A percentile compares a stretch with the other conserved stretches of the same genome.
These are phyloP conservation scores for Petrolisthes manimaculis DNA, from an alignment of 2,888 invertebrate genomes.

Conservation along the genomic window DNA sequence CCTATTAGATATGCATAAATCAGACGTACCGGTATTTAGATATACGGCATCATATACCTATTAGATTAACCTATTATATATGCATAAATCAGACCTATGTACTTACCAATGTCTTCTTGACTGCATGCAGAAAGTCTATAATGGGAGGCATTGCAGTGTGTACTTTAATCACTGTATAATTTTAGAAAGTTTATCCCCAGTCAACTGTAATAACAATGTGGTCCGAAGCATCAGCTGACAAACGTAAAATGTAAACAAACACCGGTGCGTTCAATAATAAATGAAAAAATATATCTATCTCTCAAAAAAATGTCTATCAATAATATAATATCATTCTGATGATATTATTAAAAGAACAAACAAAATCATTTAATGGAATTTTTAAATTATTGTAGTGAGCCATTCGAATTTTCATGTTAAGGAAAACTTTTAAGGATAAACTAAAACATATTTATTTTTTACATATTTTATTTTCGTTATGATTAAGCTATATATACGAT, in stretches of 20 bases:
- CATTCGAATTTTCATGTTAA: no score
- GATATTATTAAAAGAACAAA: no score
- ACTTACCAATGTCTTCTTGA: conserved; percentile 33
- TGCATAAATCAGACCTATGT: not conserved
- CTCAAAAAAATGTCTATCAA: no score
- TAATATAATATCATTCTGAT: no score
- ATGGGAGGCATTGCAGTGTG: not conserved
- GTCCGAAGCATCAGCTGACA: not conserved
- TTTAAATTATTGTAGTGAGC: no score
- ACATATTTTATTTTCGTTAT: no score
- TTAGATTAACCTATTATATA: not conserved
- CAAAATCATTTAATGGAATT: no score
- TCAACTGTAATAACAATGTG: not conserved
- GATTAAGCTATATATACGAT: no score
- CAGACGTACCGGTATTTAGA: not conserved
- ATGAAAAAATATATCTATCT: not conserved
- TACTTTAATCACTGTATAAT: not conserved
- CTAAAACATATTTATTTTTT: no score
- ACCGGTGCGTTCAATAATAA: conserved; percentile 13
- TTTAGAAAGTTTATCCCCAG: not conserved
- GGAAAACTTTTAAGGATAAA: no score
- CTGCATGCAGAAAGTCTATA: conserved; percentile 16
- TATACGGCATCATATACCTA: not conserved
- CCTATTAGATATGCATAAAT: not conserved
- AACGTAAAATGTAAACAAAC: no score